phyloP scores from a whole-genome alignment of 2,888 invertebrate species.

The Eubasilissa splendida region DNA sequence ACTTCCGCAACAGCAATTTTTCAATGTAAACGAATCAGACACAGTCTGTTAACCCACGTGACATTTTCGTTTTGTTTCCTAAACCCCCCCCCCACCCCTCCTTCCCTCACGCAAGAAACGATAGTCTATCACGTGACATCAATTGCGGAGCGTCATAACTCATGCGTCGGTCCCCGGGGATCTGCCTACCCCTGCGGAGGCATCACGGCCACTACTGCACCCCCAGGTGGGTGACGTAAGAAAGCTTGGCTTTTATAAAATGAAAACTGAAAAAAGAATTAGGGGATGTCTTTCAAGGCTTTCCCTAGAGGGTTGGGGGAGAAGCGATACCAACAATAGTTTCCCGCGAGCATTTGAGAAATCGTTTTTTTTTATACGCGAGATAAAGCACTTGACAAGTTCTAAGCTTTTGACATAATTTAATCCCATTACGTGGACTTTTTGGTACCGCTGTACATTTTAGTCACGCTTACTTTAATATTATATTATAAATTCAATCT shows the following conservation, averaged over 20 bases:
- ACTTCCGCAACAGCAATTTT: constrained; percentile 17
- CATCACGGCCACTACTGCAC: background rate
- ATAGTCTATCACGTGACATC: constrained; percentile 56
- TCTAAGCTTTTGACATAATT: too few relatives aligned
- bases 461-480: too few relatives aligned
- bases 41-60: constrained; percentile 32
- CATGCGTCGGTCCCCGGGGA: constrained; percentile 49
- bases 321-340: constrained; percentile 31
- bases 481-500: too few relatives aligned
- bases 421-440: too few relatives aligned
- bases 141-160: constrained; percentile 55
- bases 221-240: constrained; percentile 9
- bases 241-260: constrained; percentile 43
- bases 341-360: background rate
- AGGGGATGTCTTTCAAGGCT: constrained; percentile 45
- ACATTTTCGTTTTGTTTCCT: constrained; percentile 44
- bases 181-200: constrained; percentile 33
- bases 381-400: constrained; percentile 13
- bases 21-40: constrained; percentile 32
- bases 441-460: too few relatives aligned
- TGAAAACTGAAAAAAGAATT: constrained; percentile 44
- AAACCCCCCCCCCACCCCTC: constrained; percentile 32
- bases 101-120: constrained; percentile 27
- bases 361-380: background rate
- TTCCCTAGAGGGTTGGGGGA: constrained; percentile 20